These are phyloP conservation scores for Schizotus pectinicornis DNA, from an alignment of 2,888 invertebrate genomes.

Conservation along the genomic window DNA sequence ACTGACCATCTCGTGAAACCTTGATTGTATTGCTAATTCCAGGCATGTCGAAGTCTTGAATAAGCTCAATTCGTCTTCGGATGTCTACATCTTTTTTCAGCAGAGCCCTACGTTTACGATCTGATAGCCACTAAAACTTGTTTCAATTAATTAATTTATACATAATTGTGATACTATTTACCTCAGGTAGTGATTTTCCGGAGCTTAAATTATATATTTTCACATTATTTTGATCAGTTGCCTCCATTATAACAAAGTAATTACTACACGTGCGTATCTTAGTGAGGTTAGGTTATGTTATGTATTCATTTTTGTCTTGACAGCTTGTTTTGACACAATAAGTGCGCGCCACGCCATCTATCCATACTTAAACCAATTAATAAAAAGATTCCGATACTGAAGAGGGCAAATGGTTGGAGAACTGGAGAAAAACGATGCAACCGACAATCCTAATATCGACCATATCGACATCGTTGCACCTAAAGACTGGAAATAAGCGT, in stretches of 20 bases:
- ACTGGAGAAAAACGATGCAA: no score
- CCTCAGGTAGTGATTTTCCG: conserved; percentile 96
- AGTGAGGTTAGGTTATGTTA: conserved; percentile 12
- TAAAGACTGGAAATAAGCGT: no score
- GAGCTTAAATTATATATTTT: conserved; percentile 98
- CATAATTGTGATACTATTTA: conserved; percentile 57
- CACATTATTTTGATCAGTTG: conserved; percentile 91
- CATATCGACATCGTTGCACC: no score
- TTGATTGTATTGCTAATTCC: conserved; percentile 85
- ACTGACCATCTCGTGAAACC: conserved; percentile 90
- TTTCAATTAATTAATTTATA: conserved; percentile 24
- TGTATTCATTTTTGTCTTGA: not conserved
- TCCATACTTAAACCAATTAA: no score
- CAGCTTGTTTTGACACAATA: not conserved
- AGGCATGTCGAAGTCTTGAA: conserved; percentile 99
- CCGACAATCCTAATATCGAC: no score
- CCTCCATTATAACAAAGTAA: conserved; percentile 73
- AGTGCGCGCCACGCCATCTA: conserved; percentile 12
- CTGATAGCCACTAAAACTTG: conserved; percentile 80
- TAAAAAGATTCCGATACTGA: no score
- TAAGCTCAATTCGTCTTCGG: conserved; percentile 88
- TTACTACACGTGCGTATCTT: conserved; percentile 7
- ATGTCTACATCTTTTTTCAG: conserved; percentile 90
- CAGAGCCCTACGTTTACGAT: conserved; percentile 79
- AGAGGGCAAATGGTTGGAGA: no score